Percentiles rank a stretch among this genome's conserved stretches.
Conservation (phyloP, 2,113 vertebrate genomes). For the Marmota flaviventris region DNA sequence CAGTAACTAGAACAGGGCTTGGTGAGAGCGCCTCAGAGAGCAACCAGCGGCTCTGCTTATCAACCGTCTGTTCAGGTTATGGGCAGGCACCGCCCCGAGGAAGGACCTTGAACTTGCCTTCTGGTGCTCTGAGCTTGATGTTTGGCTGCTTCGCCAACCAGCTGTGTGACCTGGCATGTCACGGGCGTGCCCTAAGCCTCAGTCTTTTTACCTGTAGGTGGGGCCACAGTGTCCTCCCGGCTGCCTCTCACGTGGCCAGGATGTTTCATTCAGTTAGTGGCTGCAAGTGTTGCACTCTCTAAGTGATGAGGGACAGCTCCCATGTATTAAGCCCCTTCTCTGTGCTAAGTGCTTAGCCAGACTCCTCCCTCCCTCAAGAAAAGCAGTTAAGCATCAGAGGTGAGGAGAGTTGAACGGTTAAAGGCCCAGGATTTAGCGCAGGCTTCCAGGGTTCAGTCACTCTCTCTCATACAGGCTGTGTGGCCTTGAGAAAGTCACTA, state of each 20-base stretch:
- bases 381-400: not conserved
- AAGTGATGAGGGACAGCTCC: not conserved
- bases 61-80: not conserved
- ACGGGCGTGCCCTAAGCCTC: not conserved
- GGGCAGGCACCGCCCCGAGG: not conserved
- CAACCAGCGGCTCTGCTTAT: not conserved
- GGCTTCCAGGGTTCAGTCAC: not conserved
- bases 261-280: not conserved
- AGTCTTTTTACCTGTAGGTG: not conserved
- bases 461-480: not conserved
- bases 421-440: not conserved
- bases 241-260: not conserved
- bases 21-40: not conserved
- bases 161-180: not conserved
- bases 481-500: not conserved
- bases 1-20: not conserved
- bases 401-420: fast-evolving
- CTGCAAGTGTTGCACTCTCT: not conserved
- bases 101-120: not conserved
- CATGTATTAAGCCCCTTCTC: not conserved
- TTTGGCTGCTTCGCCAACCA: not conserved
- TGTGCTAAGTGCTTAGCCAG: not conserved
- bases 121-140: not conserved
- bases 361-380: not conserved
- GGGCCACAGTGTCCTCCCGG: not conserved